Evolutionary conservation across 2,797 vertebrate species (phyloP).

Genomic region (Phrynocephalus guinanensis): DNA sequence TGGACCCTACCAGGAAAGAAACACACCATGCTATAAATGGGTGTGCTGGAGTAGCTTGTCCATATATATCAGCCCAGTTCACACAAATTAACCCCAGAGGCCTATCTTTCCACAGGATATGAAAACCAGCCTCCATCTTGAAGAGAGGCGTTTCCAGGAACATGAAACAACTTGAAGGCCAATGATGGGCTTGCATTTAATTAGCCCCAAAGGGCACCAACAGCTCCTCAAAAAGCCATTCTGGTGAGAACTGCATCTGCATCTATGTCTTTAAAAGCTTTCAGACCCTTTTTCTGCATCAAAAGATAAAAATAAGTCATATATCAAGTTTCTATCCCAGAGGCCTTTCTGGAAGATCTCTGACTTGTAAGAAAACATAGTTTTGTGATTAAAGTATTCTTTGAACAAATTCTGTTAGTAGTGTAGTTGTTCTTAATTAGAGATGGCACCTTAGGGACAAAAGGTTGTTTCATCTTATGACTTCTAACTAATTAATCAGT

Average conservation of each 20-base stretch:
- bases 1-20: not conserved
- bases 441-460: not conserved
- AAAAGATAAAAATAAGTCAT: not conserved
- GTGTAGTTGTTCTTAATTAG: not conserved
- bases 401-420: not conserved
- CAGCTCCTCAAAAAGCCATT: not conserved
- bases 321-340: not conserved
- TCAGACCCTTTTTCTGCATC: not conserved
- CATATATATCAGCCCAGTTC: not conserved
- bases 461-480: not conserved
- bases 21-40: not conserved
- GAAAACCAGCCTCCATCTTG: not conserved
- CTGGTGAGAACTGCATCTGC: not conserved
- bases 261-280: not conserved
- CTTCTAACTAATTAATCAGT: not conserved
- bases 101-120: not conserved
- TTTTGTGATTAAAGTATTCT: not conserved
- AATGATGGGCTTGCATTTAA: not conserved
- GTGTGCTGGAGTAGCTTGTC: not conserved
- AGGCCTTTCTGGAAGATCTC: not conserved
- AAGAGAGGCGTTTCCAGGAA: not conserved
- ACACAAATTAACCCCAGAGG: not conserved
- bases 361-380: not conserved
- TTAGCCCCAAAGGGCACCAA: not conserved
- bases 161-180: not conserved